phyloP scores from a whole-genome alignment of 2,113 vertebrate genomes.

The Ibidorhyncha struthersii region DNA sequence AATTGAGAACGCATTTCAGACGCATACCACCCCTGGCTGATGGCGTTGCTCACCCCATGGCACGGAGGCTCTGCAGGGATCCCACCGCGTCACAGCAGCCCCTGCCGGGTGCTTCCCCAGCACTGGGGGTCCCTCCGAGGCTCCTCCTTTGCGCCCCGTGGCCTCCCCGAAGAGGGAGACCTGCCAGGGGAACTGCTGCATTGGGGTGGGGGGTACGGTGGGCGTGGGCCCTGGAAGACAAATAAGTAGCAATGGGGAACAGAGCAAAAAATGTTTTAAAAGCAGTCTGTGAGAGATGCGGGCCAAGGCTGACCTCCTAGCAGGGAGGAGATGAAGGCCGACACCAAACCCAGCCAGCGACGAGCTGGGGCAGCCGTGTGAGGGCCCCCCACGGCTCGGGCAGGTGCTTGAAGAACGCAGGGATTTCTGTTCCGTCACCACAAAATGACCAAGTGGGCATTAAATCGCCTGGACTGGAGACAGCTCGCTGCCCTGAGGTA shows the following conservation, averaged over 20 bases:
- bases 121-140: neutral
- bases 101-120: too few species aligned
- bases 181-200: fast-evolving
- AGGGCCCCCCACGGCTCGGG: neutral
- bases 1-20: neutral
- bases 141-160: neutral
- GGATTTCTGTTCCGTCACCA: too few species aligned
- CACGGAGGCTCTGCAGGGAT: neutral
- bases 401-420: neutral
- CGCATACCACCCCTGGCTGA: neutral
- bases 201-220: fast-evolving
- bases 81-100: neutral
- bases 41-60: neutral
- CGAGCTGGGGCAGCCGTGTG: too few species aligned
- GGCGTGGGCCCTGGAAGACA: neutral
- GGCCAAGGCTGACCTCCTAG: neutral
- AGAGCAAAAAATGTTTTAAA: neutral
- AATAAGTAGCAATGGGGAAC: neutral
- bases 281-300: neutral
- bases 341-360: neutral
- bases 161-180: neutral
- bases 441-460: fast-evolving
- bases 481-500: fast-evolving
- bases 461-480: too few species aligned
- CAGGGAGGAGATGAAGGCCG: neutral